Evolutionary conservation across 1,140 invertebrate genomes (phyloP), one percentile per base, ranked within the genome.

Genomic region (Drosophila oshimai): DNA sequence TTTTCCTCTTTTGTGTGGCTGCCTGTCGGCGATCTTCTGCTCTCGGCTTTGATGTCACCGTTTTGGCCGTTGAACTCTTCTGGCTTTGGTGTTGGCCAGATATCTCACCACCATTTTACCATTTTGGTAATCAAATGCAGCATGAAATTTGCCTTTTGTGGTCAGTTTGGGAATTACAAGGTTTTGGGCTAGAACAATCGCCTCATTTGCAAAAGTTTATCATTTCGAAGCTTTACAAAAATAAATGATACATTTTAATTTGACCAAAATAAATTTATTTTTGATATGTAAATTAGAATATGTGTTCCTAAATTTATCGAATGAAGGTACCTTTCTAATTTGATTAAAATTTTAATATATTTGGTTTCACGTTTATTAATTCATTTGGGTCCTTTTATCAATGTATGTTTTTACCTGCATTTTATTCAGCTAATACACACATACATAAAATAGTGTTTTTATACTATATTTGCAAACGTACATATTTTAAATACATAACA

Each of bases 51-150:
- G 80, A 84, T 79, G 65, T 80, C 78, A 84, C 61, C 64, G 54
- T 50, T 67, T 81, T 83, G 78, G 75, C 75, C 80, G 53, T 75
- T 84, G 81, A 84, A 84, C 75, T 75, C 60, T 55, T 42, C 18
- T 50, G 45, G 15, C n/a, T 46, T 31, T 33, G 33, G 55, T 31
- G 34, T 41, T 67, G 39, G 18, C 44, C 51, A 50, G n/a, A n/a
- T 26, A 22, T 49, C 24, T 55, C 4, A 13, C 18, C 26, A 24
- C 26, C 53, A 33, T 15, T 33, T 37, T n/a, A 36, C 13, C 22
- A 26, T 18, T 42, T 69, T 69, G 26, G 61, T 69, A 80, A 80
- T 72, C 39, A 72, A 72, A 61, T 61, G 65, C 65, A 70, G 67
- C 55, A 22, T 49, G 17, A 44, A 49, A 36, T 57, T 74, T 24